A percentile compares a stretch with the other conserved stretches of the same genome.
Conservation (phyloP, 2,797 vertebrate species). For the Chiloscyllium punctatum region DNA sequence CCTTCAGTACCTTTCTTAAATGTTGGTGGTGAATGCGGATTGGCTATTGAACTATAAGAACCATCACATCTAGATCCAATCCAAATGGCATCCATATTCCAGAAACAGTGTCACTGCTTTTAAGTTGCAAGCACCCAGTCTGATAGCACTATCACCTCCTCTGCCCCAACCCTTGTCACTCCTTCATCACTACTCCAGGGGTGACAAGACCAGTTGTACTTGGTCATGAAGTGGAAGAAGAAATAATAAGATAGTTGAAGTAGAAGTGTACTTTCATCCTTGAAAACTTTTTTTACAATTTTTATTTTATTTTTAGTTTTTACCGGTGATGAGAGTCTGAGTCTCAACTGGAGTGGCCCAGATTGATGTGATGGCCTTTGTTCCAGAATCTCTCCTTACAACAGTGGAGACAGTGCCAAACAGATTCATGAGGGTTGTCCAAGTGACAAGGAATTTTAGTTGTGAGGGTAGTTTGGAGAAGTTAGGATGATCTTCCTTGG, state of each 20-base stretch:
- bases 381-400: background rate
- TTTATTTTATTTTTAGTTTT: background rate
- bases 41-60: background rate
- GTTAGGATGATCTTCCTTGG: no score
- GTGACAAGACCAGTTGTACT: background rate
- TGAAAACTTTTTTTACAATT: background rate
- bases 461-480: no score
- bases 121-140: background rate
- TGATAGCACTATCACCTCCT: background rate
- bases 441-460: no score
- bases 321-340: background rate
- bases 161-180: no score
- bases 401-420: no score
- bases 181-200: background rate
- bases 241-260: background rate
- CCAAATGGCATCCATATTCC: background rate
- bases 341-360: background rate
- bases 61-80: background rate
- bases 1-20: background rate
- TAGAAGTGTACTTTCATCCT: background rate
- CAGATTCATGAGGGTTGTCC: no score
- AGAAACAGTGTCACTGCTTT: background rate
- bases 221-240: background rate
- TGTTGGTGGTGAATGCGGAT: background rate
- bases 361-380: background rate